Conservation (phyloP, 1,140 invertebrate species). For the Macrotrachela quadricornifera region DNA sequence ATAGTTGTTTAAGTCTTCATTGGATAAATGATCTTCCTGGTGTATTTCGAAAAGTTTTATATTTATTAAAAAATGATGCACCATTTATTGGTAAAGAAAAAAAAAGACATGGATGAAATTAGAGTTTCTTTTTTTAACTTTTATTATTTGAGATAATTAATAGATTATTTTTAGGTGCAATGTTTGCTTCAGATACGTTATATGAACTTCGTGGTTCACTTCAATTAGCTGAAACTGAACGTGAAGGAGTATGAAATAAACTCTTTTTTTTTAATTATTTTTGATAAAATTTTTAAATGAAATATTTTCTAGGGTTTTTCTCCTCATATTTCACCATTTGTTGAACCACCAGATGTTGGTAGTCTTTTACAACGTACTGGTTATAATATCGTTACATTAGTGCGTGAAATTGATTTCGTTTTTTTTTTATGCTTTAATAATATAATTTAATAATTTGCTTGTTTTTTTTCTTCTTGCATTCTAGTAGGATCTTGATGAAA, state of each 20-base stretch:
- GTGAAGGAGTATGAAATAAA: constrained; percentile 42
- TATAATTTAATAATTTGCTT: no score
- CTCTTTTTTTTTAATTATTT: no score
- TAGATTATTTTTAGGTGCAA: constrained; percentile 68
- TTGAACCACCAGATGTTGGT: constrained; percentile 54
- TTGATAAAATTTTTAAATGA: no score
- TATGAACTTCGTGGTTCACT: constrained; percentile 71
- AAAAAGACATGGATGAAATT: no score
- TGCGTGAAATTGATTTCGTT: no score
- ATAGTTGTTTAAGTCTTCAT: constrained; percentile 52
- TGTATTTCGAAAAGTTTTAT: constrained; percentile 40
- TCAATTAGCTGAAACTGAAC: constrained; percentile 76
- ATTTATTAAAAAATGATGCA: constrained; percentile 3
- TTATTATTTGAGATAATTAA: constrained; percentile 28
- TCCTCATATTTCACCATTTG: constrained; percentile 83
- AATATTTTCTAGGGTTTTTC: constrained; percentile 52
- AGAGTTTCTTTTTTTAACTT: no score
- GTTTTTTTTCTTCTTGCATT: no score
- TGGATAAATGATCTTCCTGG: constrained; percentile 93
- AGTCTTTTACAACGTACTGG: constrained; percentile 56
- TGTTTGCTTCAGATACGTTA: constrained; percentile 89
- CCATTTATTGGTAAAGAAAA: not conserved
- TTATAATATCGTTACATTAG: constrained; percentile 80
- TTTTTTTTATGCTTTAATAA: no score
- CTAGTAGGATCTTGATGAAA: constrained; percentile 57